Evolutionary conservation across 2,113 vertebrate species (phyloP).

Genomic region (Mormyrus iriodes): DNA sequence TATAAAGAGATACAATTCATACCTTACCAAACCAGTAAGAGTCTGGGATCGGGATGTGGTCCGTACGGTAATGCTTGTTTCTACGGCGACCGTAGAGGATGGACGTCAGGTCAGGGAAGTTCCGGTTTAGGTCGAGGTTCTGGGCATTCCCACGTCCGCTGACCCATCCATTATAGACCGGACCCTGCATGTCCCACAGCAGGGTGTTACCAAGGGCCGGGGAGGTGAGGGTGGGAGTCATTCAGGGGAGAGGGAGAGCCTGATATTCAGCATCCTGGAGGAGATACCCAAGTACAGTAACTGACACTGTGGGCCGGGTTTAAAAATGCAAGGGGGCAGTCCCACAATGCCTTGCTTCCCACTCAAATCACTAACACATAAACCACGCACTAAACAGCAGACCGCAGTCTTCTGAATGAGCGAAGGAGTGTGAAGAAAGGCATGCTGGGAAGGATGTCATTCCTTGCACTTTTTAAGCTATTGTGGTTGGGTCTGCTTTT

Average conservation of each 20-base stretch:
- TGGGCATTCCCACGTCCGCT: slow-evolving; percentile 82
- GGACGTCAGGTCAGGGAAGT: slow-evolving; percentile 91
- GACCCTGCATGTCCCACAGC: slow-evolving; percentile 68
- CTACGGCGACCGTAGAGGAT: slow-evolving; percentile 74
- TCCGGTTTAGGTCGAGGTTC: slow-evolving; percentile 90
- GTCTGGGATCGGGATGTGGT: slow-evolving; percentile 86
- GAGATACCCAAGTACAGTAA: neutral
- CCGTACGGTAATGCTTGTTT: slow-evolving; percentile 61
- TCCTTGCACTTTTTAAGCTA: neutral
- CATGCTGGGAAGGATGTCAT: neutral
- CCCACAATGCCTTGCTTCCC: neutral
- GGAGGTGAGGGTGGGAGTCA: neutral
- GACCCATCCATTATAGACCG: slow-evolving; percentile 83
- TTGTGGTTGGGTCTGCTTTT: neutral
- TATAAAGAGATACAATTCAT: slow-evolving; percentile 36
- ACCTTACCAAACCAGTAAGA: slow-evolving; percentile 94
- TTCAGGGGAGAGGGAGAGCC: neutral
- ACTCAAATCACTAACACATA: neutral
- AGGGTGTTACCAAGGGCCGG: slow-evolving; percentile 2
- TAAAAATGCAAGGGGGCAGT: neutral
- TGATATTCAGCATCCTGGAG: neutral
- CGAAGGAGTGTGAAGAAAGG: neutral
- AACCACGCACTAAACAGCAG: neutral
- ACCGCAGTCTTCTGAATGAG: neutral
- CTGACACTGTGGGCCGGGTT: neutral